phyloP scores from a whole-genome alignment of 2,888 invertebrate genomes.

The Trissolcus japonicus region DNA sequence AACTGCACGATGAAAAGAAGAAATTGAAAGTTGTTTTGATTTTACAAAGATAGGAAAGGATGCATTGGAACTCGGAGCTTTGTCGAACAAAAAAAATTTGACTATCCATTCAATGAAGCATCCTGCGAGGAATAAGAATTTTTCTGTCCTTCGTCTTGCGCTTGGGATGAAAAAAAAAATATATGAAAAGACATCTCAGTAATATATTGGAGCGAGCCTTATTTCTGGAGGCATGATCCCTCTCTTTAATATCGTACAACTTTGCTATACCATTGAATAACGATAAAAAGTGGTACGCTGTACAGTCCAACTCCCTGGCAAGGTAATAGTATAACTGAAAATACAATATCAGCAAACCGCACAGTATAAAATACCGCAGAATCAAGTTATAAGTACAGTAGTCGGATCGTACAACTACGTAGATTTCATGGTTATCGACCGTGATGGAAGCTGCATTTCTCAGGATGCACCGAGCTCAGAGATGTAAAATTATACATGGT shows the following conservation, averaged over 20 bases:
- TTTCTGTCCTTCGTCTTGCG: no score
- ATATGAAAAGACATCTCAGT: constrained; percentile 1
- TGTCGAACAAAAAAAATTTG: neutral
- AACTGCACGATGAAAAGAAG: no score
- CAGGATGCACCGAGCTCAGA: no score
- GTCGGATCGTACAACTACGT: constrained; percentile 4
- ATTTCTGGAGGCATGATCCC: constrained; percentile 11
- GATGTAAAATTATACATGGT: no score
- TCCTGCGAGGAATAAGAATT: neutral
- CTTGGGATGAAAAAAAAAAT: no score
- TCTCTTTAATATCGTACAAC: constrained; percentile 25
- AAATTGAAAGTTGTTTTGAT: neutral
- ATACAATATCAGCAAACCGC: constrained; percentile 30
- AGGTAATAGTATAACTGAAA: constrained; percentile 31
- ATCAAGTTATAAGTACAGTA: constrained; percentile 14
- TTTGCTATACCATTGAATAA: constrained; percentile 29
- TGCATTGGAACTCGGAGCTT: no score
- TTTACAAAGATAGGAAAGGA: no score
- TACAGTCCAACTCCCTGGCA: constrained; percentile 8
- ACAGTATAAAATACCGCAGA: constrained; percentile 27
- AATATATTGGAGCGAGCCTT: constrained; percentile 17
- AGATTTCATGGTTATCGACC: constrained; percentile 23
- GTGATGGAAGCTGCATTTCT: constrained; percentile 5
- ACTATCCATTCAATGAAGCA: neutral
- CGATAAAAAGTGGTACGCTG: constrained; percentile 27